Conservation (phyloP, 2,797 vertebrate species). For the Darevskia nairensis region DNA sequence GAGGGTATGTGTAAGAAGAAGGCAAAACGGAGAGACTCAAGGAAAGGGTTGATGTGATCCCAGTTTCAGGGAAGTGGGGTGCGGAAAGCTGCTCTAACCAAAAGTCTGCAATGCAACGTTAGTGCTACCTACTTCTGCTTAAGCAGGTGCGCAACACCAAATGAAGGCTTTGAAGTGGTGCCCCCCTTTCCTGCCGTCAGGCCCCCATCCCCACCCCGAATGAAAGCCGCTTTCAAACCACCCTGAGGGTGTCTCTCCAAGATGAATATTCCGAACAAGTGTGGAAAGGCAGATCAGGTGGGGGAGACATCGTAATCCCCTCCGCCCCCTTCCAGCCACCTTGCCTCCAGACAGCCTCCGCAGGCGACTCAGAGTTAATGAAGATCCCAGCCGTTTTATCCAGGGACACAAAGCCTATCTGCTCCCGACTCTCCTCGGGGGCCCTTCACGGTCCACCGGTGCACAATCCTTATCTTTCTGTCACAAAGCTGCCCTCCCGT, state of each 20-base stretch:
- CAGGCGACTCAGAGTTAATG: conserved; percentile 5
- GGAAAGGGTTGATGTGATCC: not conserved
- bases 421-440: conserved; percentile 8
- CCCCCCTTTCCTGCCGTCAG: not conserved
- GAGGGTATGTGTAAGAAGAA: not conserved
- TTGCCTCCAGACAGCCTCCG: not conserved
- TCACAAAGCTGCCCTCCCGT: not conserved
- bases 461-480: not conserved
- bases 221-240: not conserved
- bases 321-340: not conserved
- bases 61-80: not conserved
- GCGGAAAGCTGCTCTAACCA: not conserved
- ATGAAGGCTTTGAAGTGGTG: not conserved
- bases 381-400: conserved; percentile 11
- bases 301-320: not conserved
- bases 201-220: not conserved
- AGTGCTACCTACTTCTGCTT: not conserved
- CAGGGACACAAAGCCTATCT: conserved; percentile 6
- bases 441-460: not conserved
- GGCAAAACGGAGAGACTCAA: not conserved
- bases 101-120: not conserved
- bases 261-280: not conserved
- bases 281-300: conserved; percentile 19
- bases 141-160: conserved; percentile 13
- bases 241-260: not conserved